Evolutionary conservation across 2,797 vertebrate species (phyloP), one percentile per base, ranked within the genome.

Genomic region (Gymnothorax javanicus): DNA sequence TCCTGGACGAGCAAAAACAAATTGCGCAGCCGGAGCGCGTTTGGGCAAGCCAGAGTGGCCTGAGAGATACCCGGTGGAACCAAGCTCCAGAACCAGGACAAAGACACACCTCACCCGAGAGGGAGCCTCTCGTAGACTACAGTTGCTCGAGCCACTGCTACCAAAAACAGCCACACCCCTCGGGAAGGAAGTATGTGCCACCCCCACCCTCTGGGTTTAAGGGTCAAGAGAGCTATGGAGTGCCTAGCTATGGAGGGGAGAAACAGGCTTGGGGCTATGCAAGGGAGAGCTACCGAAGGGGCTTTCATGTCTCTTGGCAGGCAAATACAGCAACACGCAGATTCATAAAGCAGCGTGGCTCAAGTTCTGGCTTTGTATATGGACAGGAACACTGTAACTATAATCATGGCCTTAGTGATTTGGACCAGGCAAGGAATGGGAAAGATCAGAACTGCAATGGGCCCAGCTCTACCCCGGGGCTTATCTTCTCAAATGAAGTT

Each of bases 401-500:
- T 88, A 92, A 88, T 15, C 93, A 93, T 79, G 93, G 94, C 86
- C 91, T 93, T 81, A 90, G 91, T 85, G 92, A 93, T 91, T 92
- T 93, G 84, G 89, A 84, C 1, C 85, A 85, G 6, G 89, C 90
- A 67, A 89, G 84, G 91, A 93, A 43, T 90, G 92, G 89, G 87
- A 87, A 90, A 84, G 91, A 89, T 87, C 93, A 93, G 77, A 90
- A 86, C 43, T 87, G 92, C 86, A 91, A 88, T 1, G 86, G 91
- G 75, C 90, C 92, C 13, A 85, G 88, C 82, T 84, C 87, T 73
- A 90, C 90, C 33, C 93, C 92, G 1, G 91, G 94, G 64, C 90
- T 93, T 87, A 89, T 95, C 84, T 94, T 95, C 90, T 93, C 95
- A 75, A 91, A 93, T 0, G 93, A 95, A 91, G 91, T 94, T 86